A percentile compares a stretch with the other conserved stretches of the same genome.
phyloP scores from a whole-genome alignment of 2,113 vertebrate species.

The Bos indicus region DNA sequence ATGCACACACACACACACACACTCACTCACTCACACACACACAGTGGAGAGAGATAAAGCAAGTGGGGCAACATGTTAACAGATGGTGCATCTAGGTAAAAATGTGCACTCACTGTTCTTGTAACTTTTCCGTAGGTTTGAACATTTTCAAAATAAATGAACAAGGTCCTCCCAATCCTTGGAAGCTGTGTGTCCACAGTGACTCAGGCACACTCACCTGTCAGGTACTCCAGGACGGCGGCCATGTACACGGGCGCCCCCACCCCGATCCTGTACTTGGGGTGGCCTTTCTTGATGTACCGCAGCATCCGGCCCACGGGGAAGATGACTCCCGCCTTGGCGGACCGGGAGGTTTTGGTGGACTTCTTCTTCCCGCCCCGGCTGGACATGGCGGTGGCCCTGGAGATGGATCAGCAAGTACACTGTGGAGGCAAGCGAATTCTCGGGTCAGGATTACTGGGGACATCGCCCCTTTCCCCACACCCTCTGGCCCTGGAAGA shows the following conservation, averaged over 20 bases:
- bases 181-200: background rate
- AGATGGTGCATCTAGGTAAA: background rate
- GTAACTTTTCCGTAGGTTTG: background rate
- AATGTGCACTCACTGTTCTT: background rate
- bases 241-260: conserved; percentile 98
- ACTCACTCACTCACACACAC: background rate
- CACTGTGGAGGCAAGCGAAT: conserved; percentile 57
- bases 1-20: too few species aligned
- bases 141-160: background rate
- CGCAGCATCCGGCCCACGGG: conserved; percentile 98
- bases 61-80: background rate
- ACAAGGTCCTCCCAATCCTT: background rate
- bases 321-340: conserved; percentile 97
- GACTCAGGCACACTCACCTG: conserved; percentile 82
- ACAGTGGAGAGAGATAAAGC: fast-evolving
- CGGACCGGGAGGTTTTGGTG: conserved; percentile 94
- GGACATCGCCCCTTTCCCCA: background rate
- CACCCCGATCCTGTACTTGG: conserved; percentile 96
- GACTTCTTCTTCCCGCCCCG: conserved; percentile 98
- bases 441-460: background rate
- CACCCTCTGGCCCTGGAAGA: background rate
- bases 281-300: conserved; percentile 95
- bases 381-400: conserved; percentile 89
- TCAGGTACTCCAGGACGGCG: conserved; percentile 96
- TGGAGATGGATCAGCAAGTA: conserved; percentile 65